phyloP scores from a whole-genome alignment of 2,797 vertebrate genomes.

The Argentina silus region DNA sequence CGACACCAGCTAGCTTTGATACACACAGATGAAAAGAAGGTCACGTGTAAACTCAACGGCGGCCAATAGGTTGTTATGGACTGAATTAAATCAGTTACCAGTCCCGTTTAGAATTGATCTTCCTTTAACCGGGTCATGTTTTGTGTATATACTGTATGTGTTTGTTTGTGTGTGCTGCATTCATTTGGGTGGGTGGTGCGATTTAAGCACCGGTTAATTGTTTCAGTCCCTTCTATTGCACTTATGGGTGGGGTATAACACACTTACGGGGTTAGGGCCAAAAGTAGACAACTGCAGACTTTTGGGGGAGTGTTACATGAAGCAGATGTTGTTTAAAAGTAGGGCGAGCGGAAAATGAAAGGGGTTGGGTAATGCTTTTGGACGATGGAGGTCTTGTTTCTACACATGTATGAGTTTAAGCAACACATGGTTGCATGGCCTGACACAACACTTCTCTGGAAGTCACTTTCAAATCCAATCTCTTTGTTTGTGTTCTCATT shows the following conservation, averaged over 20 bases:
- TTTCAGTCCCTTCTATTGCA: conserved; percentile 47
- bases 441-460: conserved; percentile 23
- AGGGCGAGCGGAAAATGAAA: conserved; percentile 49
- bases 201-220: conserved; percentile 41
- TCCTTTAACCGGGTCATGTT: neutral
- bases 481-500: neutral
- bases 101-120: too few relatives aligned
- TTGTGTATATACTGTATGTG: neutral
- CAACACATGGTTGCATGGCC: conserved; percentile 47
- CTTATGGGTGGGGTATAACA: conserved; percentile 35
- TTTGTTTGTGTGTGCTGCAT: neutral
- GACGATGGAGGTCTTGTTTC: conserved; percentile 46
- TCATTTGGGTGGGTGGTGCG: conserved; percentile 18
- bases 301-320: conserved; percentile 54
- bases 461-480: conserved; percentile 15
- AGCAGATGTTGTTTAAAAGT: conserved; percentile 66
- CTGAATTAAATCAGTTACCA: too few relatives aligned
- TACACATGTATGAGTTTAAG: conserved; percentile 33
- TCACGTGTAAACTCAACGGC: too few relatives aligned
- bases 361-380: conserved; percentile 60
- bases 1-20: too few relatives aligned
- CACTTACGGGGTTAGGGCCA: conserved; percentile 25
- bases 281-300: conserved; percentile 48
- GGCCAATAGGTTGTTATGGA: too few relatives aligned
- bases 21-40: too few relatives aligned